These are phyloP conservation scores for Haemorhous mexicanus DNA, from an alignment of 2,113 vertebrate genomes.

Conservation along the genomic window DNA sequence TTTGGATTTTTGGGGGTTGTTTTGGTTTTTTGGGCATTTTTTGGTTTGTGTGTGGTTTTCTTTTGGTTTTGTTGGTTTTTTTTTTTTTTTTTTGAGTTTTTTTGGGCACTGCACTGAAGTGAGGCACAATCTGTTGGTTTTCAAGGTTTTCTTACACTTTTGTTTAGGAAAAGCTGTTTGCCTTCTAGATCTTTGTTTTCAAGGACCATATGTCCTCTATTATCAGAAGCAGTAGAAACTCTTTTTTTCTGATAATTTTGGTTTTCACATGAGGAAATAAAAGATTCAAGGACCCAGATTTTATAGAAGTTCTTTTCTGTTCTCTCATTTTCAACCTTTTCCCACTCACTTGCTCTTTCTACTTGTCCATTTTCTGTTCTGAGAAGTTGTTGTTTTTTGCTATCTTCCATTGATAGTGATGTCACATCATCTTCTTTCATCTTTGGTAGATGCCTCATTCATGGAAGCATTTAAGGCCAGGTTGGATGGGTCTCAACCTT, in stretches of 20 bases:
- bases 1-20: neutral
- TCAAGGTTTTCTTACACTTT: neutral
- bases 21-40: no score
- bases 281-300: neutral
- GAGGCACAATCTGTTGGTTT: neutral
- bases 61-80: neutral
- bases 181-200: neutral
- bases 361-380: neutral
- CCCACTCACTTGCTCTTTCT: neutral
- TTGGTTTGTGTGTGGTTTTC: neutral
- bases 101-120: neutral
- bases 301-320: neutral
- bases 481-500: neutral
- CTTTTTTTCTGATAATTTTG: neutral
- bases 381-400: neutral
- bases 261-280: neutral
- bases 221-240: neutral
- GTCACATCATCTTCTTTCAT: neutral
- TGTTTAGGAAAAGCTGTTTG: neutral
- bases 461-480: neutral
- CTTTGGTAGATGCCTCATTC: neutral
- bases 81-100: neutral
- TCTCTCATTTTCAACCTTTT: neutral
- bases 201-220: neutral
- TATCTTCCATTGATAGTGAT: neutral